Evolutionary conservation across 1,140 invertebrate genomes (phyloP).

Genomic region (Armadillidium nasatum): DNA sequence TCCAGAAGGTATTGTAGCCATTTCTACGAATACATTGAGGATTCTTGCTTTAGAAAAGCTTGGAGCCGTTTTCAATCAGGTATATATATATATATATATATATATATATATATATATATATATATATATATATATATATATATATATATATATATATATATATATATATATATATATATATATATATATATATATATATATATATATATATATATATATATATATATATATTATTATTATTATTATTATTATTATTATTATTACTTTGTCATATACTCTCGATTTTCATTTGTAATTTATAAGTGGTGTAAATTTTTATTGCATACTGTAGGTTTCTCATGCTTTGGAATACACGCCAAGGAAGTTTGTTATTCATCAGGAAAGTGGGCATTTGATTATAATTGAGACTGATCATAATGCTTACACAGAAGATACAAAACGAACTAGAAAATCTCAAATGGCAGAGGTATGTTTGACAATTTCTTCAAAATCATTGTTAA

Average conservation of each 20-base stretch:
- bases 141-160: not conserved
- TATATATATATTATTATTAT: constrained; percentile 5
- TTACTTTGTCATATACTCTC: not conserved
- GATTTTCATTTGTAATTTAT: too few species aligned
- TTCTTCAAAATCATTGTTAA: too few species aligned
- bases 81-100: too few species aligned
- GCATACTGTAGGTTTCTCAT: constrained; percentile 60
- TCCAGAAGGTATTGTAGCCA: constrained; percentile 98
- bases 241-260: constrained; percentile 6
- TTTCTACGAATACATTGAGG: constrained; percentile 92
- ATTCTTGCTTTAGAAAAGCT: constrained; percentile 98
- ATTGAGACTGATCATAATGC: constrained; percentile 98
- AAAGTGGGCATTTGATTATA: constrained; percentile 85
- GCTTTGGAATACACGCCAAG: constrained; percentile 92
- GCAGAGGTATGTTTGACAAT: constrained; percentile 55
- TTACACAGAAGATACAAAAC: constrained; percentile 95
- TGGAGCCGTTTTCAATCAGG: constrained; percentile 96
- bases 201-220: too few species aligned
- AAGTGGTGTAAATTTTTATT: not conserved
- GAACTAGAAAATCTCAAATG: constrained; percentile 74
- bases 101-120: constrained; percentile 26
- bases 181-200: too few species aligned
- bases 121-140: constrained; percentile 2
- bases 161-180: too few species aligned
- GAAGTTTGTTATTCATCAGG: constrained; percentile 88